Evolutionary conservation across 1,140 invertebrate genomes (phyloP), one percentile per base, ranked within the genome.

Genomic region (Scaptomyza montana): DNA sequence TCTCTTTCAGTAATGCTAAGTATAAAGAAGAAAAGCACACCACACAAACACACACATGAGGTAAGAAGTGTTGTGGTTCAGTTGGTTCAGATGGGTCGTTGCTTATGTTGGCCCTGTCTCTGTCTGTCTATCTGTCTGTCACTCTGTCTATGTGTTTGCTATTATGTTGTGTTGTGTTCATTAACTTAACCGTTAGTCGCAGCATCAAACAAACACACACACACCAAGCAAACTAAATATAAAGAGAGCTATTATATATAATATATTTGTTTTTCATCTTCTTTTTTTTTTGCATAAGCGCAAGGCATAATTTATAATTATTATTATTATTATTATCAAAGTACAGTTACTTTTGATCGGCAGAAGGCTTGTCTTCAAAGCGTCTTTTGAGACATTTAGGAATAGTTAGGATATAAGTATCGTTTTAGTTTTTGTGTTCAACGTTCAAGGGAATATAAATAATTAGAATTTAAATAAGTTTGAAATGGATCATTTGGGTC

Each of bases 91-190:
- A 10, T 65, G 67, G 56, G 46, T 67, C 46, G 30, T 10, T 59
- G 63, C 47, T 68, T 4, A 33, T 33, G 53, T 53, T 7, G 36
- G 59, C 33, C 8, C 33, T 36, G 33, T 36, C 33, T 39, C 46
- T 57, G 53, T 78, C 30, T 33, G 64, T 65, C n/a, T 57, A 57
- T 78, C 30, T 33, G 64, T 65, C n/a, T 43, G 30, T 55, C 43
- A 21, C 19, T 46, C 61, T 73, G 65, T 0, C 28, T 8, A n/a
- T 43, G 12, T n/a, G 39, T 43, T 28, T 81, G 82, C 78, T 82
- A 87, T 87, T 86, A 86, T 78, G 78, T 87, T 86, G 87, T 78
- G 78, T 55, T 78, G 78, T 55, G 78, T 73, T 77, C 74, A 85
- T 84, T 78, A 78, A 76, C 75, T 79, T 30, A 49, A 84, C 80